A percentile compares a stretch with the other conserved stretches of the same genome.
phyloP scores from a whole-genome alignment of 2,888 invertebrate genomes.

The Aphelenchoides bicaudatus region DNA sequence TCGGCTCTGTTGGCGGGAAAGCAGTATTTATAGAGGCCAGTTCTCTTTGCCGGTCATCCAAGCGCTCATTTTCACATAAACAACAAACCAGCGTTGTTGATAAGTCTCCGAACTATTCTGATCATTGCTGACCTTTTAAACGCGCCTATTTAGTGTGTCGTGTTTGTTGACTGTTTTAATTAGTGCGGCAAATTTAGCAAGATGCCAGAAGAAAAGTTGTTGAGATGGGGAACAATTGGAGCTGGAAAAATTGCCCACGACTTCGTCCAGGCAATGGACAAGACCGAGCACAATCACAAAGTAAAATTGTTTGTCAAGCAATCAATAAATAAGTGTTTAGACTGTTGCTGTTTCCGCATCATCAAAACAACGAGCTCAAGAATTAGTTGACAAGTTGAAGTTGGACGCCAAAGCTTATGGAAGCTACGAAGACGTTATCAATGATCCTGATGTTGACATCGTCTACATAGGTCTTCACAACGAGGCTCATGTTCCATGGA shows the following conservation, averaged over 20 bases:
- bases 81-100: no score
- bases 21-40: no score
- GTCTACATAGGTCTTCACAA: conserved; percentile 15
- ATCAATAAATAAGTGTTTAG: background rate
- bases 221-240: conserved; percentile 17
- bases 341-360: conserved; percentile 16
- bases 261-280: background rate
- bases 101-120: no score
- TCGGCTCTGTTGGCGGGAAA: no score
- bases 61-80: no score
- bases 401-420: conserved; percentile 14
- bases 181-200: no score
- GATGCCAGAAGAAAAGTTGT: no score
- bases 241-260: conserved; percentile 16
- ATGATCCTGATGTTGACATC: conserved; percentile 7
- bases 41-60: no score
- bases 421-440: conserved; percentile 14
- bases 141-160: no score
- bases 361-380: conserved; percentile 11
- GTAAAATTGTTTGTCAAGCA: background rate
- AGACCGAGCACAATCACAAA: conserved; percentile 11
- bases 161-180: no score
- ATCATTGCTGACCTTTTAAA: no score
- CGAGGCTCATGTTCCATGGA: conserved; percentile 17
- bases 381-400: conserved; percentile 2